Evolutionary conservation across 2,888 invertebrate genomes (phyloP).

Genomic region (Sphaerophoria taeniata): DNA sequence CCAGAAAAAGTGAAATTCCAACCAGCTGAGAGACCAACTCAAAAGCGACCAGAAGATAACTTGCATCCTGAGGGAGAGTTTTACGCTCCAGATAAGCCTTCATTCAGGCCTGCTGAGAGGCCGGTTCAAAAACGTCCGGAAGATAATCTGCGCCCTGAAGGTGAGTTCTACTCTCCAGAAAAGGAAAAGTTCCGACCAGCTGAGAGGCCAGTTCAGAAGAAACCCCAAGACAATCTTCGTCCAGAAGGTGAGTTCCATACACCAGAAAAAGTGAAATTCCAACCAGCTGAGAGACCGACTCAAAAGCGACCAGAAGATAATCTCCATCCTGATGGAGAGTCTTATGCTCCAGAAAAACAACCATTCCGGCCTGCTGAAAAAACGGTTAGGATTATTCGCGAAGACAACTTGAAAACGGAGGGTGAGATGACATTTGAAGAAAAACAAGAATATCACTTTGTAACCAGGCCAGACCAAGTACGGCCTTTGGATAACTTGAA

Average conservation of each 20-base stretch:
- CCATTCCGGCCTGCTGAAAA: constrained; percentile 81
- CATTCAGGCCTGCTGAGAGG: constrained; percentile 81
- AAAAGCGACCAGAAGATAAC: constrained; percentile 84
- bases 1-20: constrained; percentile 82
- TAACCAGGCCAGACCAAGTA: constrained; percentile 82
- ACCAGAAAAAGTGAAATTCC: constrained; percentile 82
- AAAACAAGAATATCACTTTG: constrained; percentile 79
- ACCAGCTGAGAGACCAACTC: constrained; percentile 83
- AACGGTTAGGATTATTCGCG: constrained; percentile 83
- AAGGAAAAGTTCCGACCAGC: constrained; percentile 81
- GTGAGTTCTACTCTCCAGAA: constrained; percentile 76
- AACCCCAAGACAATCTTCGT: constrained; percentile 84
- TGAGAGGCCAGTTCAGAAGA: constrained; percentile 80
- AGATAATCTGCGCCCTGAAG: constrained; percentile 81
- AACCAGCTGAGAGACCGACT: constrained; percentile 83
- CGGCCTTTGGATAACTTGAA: constrained; percentile 85
- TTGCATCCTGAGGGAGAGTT: constrained; percentile 83
- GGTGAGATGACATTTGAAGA: constrained; percentile 81
- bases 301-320: constrained; percentile 84
- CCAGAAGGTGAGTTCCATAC: constrained; percentile 83
- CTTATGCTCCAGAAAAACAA: constrained; percentile 78
- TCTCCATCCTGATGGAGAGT: constrained; percentile 83
- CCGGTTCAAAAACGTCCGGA: constrained; percentile 83
- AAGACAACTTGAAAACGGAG: constrained; percentile 84
- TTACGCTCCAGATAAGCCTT: constrained; percentile 77